Evolutionary conservation across 1,140 invertebrate species (phyloP).

Genomic region (Drosophila orena): DNA sequence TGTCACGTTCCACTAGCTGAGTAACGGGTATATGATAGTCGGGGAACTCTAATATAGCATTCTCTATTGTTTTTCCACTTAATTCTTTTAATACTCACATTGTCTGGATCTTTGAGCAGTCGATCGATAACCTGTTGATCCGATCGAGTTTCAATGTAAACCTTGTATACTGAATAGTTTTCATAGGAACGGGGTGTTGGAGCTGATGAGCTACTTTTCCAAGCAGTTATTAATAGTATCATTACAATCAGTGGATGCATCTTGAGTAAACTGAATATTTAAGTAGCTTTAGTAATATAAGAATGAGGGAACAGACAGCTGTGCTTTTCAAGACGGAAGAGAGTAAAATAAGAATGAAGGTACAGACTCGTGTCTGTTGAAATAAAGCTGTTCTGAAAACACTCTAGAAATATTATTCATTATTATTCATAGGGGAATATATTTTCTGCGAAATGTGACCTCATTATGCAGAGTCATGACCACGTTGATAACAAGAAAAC

Average conservation of each 20-base stretch:
- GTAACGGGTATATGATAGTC: too few relatives aligned
- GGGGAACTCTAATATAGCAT: too few relatives aligned
- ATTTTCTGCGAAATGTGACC: background rate
- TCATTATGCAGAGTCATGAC: background rate
- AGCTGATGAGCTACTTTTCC: background rate
- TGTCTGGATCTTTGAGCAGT: conserved; percentile 25
- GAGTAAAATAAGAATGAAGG: too few relatives aligned
- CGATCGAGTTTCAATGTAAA: conserved; percentile 15
- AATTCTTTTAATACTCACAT: conserved; percentile 16
- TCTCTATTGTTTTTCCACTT: too few relatives aligned
- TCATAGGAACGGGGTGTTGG: conserved; percentile 31
- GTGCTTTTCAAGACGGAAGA: background rate
- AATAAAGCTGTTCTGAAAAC: background rate
- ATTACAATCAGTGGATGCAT: conserved; percentile 26
- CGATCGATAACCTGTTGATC: conserved; percentile 17
- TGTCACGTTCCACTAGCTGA: too few relatives aligned
- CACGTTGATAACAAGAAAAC: too few relatives aligned
- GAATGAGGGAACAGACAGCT: background rate
- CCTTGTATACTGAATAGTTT: conserved; percentile 43
- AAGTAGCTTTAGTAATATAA: background rate
- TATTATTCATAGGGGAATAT: too few relatives aligned
- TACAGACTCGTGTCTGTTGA: background rate
- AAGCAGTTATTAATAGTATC: conserved; percentile 18
- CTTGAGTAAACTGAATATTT: conserved; percentile 14
- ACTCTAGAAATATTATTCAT: background rate